Evolutionary conservation across 2,888 invertebrate genomes (phyloP).

Genomic region (Podotricha telesiphe): DNA sequence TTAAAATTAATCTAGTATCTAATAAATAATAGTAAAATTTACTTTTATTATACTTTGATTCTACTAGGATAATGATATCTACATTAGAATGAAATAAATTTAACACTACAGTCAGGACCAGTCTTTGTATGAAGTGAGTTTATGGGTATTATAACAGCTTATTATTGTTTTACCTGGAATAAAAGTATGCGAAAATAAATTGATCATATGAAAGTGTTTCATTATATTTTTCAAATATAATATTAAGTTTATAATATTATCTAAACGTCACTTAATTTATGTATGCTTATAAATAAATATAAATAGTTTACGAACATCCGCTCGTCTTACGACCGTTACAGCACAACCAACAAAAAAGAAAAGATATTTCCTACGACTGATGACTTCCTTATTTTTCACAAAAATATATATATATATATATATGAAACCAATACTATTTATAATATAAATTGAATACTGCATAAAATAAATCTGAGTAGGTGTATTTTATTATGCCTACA

Average conservation of each 20-base stretch:
- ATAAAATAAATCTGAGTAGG: neutral
- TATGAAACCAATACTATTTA: neutral
- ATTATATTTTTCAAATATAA: neutral
- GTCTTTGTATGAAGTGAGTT: no score
- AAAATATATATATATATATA: constrained; percentile 11
- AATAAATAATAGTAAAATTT: no score
- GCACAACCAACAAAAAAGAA: constrained; percentile 27
- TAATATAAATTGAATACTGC: neutral
- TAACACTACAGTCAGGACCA: neutral
- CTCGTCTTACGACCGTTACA: constrained; percentile 24
- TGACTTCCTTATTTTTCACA: constrained; percentile 29
- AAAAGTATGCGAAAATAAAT: neutral
- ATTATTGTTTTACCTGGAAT: neutral
- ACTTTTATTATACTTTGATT: no score
- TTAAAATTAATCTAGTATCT: no score
- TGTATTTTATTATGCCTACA: neutral
- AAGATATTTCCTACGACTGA: constrained; percentile 25
- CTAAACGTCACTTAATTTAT: neutral
- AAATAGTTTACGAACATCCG: constrained; percentile 18
- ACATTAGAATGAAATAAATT: no score
- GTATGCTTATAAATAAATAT: constrained; percentile 12
- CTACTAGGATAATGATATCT: no score
- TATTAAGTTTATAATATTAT: neutral
- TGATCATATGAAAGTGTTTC: neutral
- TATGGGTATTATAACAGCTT: no score